phyloP scores from a whole-genome alignment of 2,888 invertebrate genomes.

The Eupeodes latifasciatus region DNA sequence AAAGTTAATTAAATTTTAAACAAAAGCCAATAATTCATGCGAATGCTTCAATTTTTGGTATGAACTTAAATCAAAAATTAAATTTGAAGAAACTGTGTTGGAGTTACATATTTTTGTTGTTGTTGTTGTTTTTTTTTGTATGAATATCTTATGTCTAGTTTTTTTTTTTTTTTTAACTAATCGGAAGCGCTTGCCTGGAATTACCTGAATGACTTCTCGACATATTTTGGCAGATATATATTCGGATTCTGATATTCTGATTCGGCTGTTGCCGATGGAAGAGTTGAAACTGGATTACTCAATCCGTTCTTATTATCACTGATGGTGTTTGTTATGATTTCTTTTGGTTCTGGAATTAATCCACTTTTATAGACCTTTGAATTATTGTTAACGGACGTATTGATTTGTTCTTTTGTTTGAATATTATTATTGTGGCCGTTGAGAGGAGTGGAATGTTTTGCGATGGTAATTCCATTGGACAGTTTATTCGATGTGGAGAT shows the following conservation, averaged over 20 bases:
- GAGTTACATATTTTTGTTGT: conserved; percentile 11
- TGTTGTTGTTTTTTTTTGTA: conserved; percentile 29
- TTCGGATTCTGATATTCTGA: conserved; percentile 12
- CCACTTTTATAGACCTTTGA: conserved; percentile 62
- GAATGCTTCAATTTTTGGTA: conserved; percentile 32
- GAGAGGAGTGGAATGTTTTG: conserved; percentile 70
- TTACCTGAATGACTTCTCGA: conserved; percentile 85
- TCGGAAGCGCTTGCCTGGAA: conserved; percentile 77
- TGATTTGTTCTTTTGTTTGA: conserved; percentile 63
- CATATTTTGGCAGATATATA: conserved; percentile 83
- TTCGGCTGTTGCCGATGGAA: conserved; percentile 59
- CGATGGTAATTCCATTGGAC: conserved; percentile 65
- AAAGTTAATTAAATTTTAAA: conserved; percentile 28
- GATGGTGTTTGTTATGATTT: conserved; percentile 42
- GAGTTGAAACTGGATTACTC: conserved; percentile 50
- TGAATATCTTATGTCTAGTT: conserved; percentile 48
- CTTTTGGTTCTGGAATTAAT: conserved; percentile 46
- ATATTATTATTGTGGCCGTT: conserved; percentile 63
- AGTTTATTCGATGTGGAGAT: conserved; percentile 55
- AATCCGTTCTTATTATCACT: conserved; percentile 57
- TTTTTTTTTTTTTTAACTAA: conserved; percentile 17
- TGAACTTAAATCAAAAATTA: conserved; percentile 27
- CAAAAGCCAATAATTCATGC: conserved; percentile 71
- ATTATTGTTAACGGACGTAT: conserved; percentile 60
- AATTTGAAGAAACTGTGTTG: conserved; percentile 36